Conservation (phyloP, 1,140 invertebrate species). For the Drosophila aff. region DNA sequence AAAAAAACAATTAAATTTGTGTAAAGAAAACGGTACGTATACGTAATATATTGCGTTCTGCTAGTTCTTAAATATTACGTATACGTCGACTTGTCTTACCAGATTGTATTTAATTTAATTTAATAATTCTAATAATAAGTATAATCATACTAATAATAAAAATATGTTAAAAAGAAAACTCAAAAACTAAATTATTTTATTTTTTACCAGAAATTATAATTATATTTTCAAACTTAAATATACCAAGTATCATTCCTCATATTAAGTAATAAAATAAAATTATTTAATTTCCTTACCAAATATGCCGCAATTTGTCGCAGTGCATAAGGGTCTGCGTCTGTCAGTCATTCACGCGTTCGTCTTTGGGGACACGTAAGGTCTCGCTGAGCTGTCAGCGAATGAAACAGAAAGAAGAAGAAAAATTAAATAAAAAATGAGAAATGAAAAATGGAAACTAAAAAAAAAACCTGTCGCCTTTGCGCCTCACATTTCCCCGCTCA, state of each 20-base stretch:
- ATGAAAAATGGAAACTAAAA: conserved; percentile 11
- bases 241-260: neutral
- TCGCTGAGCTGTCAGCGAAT: conserved; percentile 34
- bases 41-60: too few species aligned
- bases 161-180: neutral
- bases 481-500: conserved; percentile 20
- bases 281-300: neutral
- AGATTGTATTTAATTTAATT: neutral
- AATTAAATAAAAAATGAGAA: conserved; percentile 13
- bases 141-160: too few species aligned
- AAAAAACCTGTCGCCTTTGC: conserved; percentile 57
- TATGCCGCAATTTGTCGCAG: neutral
- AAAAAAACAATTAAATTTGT: too few species aligned
- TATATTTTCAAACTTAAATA: neutral
- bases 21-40: too few species aligned
- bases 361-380: conserved; percentile 42
- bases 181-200: neutral
- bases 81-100: neutral
- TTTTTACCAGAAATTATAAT: neutral
- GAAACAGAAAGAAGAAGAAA: conserved; percentile 16
- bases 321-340: conserved; percentile 30
- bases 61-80: neutral
- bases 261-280: too few species aligned
- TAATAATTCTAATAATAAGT: neutral
- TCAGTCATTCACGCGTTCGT: conserved; percentile 31